Conservation (phyloP, 2,797 vertebrate genomes). For the Neosilurus hyrtlii region DNA sequence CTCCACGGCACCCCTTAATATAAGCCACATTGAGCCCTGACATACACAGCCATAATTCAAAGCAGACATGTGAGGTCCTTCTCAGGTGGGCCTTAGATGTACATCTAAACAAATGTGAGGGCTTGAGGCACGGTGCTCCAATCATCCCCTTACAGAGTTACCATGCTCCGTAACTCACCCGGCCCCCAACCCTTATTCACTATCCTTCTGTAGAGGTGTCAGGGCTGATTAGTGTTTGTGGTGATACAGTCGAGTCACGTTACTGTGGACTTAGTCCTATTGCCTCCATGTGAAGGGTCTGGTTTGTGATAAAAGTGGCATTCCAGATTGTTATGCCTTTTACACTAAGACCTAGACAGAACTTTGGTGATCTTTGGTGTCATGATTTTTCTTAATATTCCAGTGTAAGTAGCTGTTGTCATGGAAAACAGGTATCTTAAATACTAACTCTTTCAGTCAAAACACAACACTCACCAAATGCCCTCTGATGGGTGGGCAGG, state of each 20-base stretch:
- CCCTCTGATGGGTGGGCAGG: constrained; percentile 61
- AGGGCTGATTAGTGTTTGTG: constrained; percentile 17
- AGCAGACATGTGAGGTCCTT: constrained; percentile 61
- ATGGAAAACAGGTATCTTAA: background rate
- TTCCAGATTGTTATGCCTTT: background rate
- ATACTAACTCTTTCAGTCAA: background rate
- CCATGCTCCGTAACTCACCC: constrained; percentile 5
- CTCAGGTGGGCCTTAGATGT: constrained; percentile 64
- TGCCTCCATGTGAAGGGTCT: constrained; percentile 16
- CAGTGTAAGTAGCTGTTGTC: background rate
- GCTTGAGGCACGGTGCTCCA: constrained; percentile 13
- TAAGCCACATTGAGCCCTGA: constrained; percentile 69
- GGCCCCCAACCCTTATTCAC: background rate
- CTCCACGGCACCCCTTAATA: constrained; percentile 63
- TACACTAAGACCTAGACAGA: background rate
- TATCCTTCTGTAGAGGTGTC: constrained; percentile 28
- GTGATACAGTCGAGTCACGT: background rate
- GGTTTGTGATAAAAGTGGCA: constrained; percentile 3
- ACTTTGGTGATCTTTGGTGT: background rate
- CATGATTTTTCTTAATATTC: background rate
- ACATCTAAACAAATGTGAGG: constrained; percentile 51
- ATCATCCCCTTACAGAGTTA: constrained; percentile 15
- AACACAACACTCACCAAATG: constrained; percentile 44
- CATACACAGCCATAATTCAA: constrained; percentile 58
- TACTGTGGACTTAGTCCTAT: background rate